Evolutionary conservation across 2,113 vertebrate species (phyloP).

Genomic region (Cyanoramphus novaezelandiae): DNA sequence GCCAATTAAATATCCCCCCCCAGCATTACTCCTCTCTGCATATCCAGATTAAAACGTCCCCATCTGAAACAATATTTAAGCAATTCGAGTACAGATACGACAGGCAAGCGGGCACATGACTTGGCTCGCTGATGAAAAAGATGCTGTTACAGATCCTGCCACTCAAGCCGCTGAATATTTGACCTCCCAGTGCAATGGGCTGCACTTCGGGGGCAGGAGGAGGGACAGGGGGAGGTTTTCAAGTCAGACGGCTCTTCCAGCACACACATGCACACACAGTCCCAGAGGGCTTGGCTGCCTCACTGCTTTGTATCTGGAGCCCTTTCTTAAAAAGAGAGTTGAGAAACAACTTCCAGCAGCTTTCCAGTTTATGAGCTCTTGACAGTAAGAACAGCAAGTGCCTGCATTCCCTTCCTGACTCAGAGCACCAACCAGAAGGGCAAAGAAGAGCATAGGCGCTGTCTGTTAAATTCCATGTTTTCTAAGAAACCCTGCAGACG

Average conservation of each 20-base stretch:
- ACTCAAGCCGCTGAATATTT: neutral
- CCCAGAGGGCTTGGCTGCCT: neutral
- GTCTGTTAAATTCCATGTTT: neutral
- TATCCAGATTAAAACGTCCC: slow-evolving; percentile 65
- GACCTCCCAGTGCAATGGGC: neutral
- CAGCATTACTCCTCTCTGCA: slow-evolving; percentile 45
- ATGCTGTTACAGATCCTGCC: slow-evolving; percentile 23
- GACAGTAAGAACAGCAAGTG: neutral
- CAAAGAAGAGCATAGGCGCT: neutral
- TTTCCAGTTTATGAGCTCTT: neutral
- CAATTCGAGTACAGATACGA: slow-evolving; percentile 47
- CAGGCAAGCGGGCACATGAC: slow-evolving; percentile 23
- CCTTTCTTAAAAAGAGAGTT: neutral
- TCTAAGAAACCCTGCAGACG: slow-evolving; percentile 29
- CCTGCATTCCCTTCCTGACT: neutral
- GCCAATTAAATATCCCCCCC: slow-evolving; percentile 71
- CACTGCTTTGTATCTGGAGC: neutral
- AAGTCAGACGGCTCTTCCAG: neutral
- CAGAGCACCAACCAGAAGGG: neutral
- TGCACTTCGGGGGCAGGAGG: neutral
- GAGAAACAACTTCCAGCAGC: neutral
- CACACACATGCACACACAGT: neutral
- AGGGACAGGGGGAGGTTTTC: neutral
- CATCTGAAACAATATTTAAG: slow-evolving; percentile 62
- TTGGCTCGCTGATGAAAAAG: slow-evolving; percentile 43